Percentiles rank a stretch among this genome's conserved stretches.
phyloP scores from a whole-genome alignment of 2,113 vertebrate species.

The Vulpes ferrilata region DNA sequence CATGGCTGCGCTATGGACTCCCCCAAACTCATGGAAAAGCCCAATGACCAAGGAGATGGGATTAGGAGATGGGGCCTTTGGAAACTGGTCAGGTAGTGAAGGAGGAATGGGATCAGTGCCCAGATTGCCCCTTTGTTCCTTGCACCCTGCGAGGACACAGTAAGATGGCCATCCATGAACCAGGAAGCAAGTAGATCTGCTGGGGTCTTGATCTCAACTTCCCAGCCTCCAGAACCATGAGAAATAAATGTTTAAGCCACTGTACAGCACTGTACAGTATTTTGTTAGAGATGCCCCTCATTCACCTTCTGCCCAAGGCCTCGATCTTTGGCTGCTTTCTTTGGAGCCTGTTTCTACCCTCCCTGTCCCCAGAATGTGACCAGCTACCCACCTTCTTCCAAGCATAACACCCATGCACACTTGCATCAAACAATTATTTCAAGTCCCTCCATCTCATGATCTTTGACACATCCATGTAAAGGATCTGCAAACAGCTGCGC shows the following conservation, averaged over 20 bases:
- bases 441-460: background rate
- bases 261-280: accelerated
- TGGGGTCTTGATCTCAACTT: background rate
- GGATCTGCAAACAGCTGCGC: no score
- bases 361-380: background rate
- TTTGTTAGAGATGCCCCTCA: accelerated
- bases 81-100: background rate
- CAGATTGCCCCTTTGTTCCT: no score
- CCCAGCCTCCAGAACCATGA: background rate
- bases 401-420: accelerated
- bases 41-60: background rate
- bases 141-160: background rate
- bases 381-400: background rate
- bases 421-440: accelerated
- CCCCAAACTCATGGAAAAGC: background rate
- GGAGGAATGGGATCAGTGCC: background rate
- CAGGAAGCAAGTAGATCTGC: background rate
- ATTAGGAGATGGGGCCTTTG: background rate
- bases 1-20: background rate
- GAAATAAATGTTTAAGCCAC: background rate
- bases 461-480: background rate
- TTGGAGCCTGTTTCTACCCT: background rate
- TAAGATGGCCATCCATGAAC: background rate
- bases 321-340: accelerated
- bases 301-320: no score